These are phyloP conservation scores for Deroptyus accipitrinus DNA, from an alignment of 2,113 vertebrate genomes.

Conservation along the genomic window DNA sequence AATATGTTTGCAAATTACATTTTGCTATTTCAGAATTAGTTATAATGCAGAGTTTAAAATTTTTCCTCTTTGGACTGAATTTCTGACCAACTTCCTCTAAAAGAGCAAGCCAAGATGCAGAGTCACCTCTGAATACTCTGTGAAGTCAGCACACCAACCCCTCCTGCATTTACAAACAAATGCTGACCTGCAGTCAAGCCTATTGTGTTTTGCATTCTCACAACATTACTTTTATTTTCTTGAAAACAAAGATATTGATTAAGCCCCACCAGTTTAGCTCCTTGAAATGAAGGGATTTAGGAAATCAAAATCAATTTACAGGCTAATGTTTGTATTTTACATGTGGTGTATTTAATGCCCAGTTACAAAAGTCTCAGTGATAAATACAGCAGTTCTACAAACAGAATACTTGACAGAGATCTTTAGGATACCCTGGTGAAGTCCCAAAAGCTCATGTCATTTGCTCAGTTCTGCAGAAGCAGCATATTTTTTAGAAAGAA, in stretches of 20 bases:
- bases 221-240: not conserved
- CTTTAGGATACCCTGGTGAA: not conserved
- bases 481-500: not conserved
- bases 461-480: not conserved
- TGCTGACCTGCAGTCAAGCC: not conserved
- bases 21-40: not conserved
- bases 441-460: not conserved
- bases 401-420: not conserved
- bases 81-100: not conserved
- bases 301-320: not conserved
- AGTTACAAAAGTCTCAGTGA: not conserved
- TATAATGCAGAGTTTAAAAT: not conserved
- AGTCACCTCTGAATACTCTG: not conserved
- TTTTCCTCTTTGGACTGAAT: slow-evolving; percentile 12
- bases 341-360: not conserved
- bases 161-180: not conserved
- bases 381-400: not conserved
- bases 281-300: not conserved
- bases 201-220: not conserved
- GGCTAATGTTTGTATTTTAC: not conserved
- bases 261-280: not conserved
- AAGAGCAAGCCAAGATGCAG: not conserved
- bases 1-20: not conserved
- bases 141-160: not conserved
- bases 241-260: not conserved